These are phyloP conservation scores for Frankliniella fusca DNA, from an alignment of 2,888 invertebrate species.

Conservation along the genomic window DNA sequence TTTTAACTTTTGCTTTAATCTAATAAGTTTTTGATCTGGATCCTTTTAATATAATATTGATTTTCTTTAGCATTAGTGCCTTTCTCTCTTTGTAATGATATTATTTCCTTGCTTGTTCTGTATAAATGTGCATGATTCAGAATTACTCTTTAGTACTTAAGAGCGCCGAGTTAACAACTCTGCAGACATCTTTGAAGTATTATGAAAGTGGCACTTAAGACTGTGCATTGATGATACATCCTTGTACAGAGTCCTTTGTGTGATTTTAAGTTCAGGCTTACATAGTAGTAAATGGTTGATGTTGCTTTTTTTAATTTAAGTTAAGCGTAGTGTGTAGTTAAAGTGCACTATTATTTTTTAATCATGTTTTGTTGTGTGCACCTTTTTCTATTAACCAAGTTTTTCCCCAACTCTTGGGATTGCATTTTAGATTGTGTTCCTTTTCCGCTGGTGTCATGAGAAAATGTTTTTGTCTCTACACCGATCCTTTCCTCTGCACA, in stretches of 20 bases:
- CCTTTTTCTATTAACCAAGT: background rate
- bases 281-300: background rate
- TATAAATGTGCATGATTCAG: background rate
- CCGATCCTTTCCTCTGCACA: background rate
- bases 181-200: conserved; percentile 23
- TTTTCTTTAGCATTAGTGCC: background rate
- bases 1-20: background rate
- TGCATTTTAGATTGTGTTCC: background rate
- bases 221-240: background rate
- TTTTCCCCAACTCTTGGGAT: background rate
- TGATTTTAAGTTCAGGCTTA: background rate
- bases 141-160: background rate
- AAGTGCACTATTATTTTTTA: background rate
- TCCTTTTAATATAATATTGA: background rate
- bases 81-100: background rate
- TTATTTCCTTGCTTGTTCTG: background rate
- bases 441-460: background rate
- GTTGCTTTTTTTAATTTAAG: background rate
- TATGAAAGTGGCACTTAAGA: background rate
- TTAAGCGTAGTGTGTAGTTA: background rate
- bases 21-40: background rate
- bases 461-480: background rate
- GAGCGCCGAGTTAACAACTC: background rate
- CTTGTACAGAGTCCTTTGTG: background rate
- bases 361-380: background rate